Percentiles rank a stretch among this genome's conserved stretches.
Conservation (phyloP, 1,140 invertebrate species). For the Trichomalopsis sarcophagae region DNA sequence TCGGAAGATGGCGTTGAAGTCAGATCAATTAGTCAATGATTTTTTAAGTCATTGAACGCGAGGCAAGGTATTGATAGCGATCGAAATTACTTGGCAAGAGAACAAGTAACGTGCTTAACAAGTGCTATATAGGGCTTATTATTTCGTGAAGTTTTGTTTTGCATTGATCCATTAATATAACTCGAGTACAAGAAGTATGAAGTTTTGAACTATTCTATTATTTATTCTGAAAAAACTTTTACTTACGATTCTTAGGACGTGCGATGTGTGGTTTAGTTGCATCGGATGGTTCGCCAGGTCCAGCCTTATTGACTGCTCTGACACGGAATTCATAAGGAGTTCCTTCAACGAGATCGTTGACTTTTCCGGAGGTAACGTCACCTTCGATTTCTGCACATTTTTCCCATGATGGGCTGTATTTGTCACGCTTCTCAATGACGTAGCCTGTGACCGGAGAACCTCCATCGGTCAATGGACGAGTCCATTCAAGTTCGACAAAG, state of each 20-base stretch:
- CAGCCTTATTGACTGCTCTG: constrained; percentile 95
- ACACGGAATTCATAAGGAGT: constrained; percentile 96
- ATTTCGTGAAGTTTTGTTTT: neutral
- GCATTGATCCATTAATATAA: neutral
- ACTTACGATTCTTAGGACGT: constrained; percentile 90
- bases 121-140: neutral
- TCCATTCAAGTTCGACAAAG: constrained; percentile 97
- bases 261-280: constrained; percentile 91
- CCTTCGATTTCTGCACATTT: constrained; percentile 90
- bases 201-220: constrained; percentile 17
- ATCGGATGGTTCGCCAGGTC: constrained; percentile 92
- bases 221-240: neutral
- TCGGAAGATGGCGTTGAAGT: neutral
- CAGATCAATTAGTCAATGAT: constrained; percentile 2
- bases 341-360: constrained; percentile 92
- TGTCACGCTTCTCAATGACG: constrained; percentile 96
- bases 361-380: constrained; percentile 87
- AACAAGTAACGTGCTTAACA: neutral
- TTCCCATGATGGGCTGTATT: constrained; percentile 91
- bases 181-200: constrained; percentile 27
- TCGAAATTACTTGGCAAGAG: constrained; percentile 33
- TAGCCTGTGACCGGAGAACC: constrained; percentile 94
- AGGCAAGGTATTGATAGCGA: constrained; percentile 5
- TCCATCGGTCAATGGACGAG: constrained; percentile 88
- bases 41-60: constrained; percentile 24